Evolutionary conservation across 1,140 invertebrate genomes (phyloP).

Genomic region (Sycobia sp.): DNA sequence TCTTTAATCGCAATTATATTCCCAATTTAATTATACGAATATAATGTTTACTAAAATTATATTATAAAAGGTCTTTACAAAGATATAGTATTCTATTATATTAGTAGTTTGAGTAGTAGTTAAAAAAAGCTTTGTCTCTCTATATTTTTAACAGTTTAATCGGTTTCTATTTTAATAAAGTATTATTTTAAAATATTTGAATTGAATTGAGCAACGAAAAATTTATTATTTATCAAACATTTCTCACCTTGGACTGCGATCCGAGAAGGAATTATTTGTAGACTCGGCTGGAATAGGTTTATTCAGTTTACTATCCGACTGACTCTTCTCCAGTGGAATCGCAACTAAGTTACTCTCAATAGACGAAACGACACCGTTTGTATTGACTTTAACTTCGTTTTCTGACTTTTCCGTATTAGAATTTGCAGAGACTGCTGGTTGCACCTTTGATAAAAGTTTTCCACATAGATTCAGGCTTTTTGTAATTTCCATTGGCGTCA

Average conservation of each 20-base stretch:
- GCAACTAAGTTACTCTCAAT: conserved; percentile 45
- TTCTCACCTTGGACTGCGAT: conserved; percentile 45
- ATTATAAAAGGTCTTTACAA: too few species aligned
- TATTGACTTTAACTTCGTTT: conserved; percentile 35
- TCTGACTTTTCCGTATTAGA: conserved; percentile 43
- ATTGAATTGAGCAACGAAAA: too few species aligned
- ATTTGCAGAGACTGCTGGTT: conserved; percentile 64
- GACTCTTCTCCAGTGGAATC: conserved; percentile 67
- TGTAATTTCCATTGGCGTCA: conserved; percentile 70
- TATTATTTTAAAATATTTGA: too few species aligned
- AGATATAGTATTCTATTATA: too few species aligned
- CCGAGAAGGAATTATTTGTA: conserved; percentile 38
- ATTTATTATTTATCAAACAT: background rate
- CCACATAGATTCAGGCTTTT: conserved; percentile 72
- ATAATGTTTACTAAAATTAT: too few species aligned
- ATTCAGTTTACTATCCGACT: conserved; percentile 69
- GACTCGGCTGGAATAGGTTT: conserved; percentile 52
- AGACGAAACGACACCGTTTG: background rate
- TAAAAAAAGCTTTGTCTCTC: too few species aligned
- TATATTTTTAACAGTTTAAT: too few species aligned
- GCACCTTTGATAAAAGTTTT: conserved; percentile 79
- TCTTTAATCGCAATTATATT: too few species aligned
- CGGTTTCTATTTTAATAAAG: too few species aligned
- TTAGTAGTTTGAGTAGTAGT: too few species aligned
- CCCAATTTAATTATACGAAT: too few species aligned